Conservation (phyloP, 2,113 vertebrate species). For the Sapayoa aenigma region DNA sequence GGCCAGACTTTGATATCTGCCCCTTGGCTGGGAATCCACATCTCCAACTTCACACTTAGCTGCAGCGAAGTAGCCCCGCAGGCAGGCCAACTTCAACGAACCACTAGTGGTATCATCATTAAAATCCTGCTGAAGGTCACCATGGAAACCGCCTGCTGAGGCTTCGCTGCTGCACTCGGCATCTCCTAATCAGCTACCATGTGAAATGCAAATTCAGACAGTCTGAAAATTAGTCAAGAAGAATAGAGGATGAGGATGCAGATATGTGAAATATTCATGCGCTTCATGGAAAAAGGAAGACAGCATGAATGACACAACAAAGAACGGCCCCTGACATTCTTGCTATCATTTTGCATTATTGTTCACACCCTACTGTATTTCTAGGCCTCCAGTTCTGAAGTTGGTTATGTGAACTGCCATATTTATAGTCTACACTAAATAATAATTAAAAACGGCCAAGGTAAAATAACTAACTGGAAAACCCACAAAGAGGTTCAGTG, state of each 20-base stretch:
- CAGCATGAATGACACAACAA: constrained; percentile 99
- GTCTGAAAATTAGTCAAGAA: constrained; percentile 98
- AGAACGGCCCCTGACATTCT: constrained; percentile 93
- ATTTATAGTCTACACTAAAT: constrained; percentile 64
- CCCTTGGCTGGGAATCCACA: constrained; percentile 77
- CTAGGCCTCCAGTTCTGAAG: constrained; percentile 75
- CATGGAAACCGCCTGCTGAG: constrained; percentile 96
- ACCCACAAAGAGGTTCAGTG: not conserved
- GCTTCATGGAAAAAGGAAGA: constrained; percentile 83
- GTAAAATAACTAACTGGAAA: constrained; percentile 54
- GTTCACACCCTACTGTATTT: constrained; percentile 91
- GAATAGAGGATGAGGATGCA: constrained; percentile 91
- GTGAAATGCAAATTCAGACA: constrained; percentile 98
- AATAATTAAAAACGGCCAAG: constrained; percentile 72
- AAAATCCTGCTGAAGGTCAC: constrained; percentile 91
- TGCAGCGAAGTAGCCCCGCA: constrained; percentile 81
- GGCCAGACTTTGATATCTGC: constrained; percentile 79
- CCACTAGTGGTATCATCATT: constrained; percentile 92
- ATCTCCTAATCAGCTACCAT: constrained; percentile 91
- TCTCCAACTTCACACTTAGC: constrained; percentile 82
- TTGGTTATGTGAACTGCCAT: constrained; percentile 67
- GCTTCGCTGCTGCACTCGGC: constrained; percentile 82
- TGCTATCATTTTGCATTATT: constrained; percentile 85
- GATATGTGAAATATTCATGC: constrained; percentile 99
- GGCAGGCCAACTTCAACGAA: constrained; percentile 88